Base-by-base conservation (phyloP, 2,888 invertebrate genomes). In the Limnephilus rhombicus region DNA sequence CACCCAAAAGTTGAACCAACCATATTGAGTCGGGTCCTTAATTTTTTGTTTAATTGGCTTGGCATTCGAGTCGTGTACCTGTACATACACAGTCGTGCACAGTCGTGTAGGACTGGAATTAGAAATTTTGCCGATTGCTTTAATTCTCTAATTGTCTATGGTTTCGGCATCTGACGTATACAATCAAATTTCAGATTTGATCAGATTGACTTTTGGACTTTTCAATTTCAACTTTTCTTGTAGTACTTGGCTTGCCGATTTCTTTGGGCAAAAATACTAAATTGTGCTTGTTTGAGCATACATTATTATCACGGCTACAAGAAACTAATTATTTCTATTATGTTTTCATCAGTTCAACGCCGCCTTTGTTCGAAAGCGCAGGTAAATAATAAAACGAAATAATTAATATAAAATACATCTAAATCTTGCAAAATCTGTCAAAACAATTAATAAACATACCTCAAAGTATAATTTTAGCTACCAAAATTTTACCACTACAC, bases 321-420 rank as follows among this genome's bases (percentile, higher is more conserved):
- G 24, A 24, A 24, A 82, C 29, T 80, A 80, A 13, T 31, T 80
- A 68, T 81, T 31, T 91, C 53, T 41, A 83, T 18, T 13, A 92
- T 92, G 92, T 91, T 92, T 82, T 82, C 87, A 18, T 68, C 90
- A 41, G 53, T 91, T 24, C 87, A 90, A 53, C 92, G 92, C 45
- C 90, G 92, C 13, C 68, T 92, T 90, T 87, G 88, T 83, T 18
- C 83, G 87, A 81, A 91, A 31, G 68, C 92, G 11, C 92, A 92
- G 90, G 92, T 92, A 92, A 82, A 31, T 31, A 82, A 31, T 31
- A 15, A 13, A 82, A 82, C 18, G 34, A 31, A 34, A 82, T 3
- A 82, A 82, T 15, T 82, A 11, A 81, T 18, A 12, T 13, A 82
- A 82, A 34, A 82, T 34, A 29, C 31, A 13, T 34, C 31, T 82